Conservation (phyloP, 1,140 invertebrate genomes). For the Saxidomus purpurata region DNA sequence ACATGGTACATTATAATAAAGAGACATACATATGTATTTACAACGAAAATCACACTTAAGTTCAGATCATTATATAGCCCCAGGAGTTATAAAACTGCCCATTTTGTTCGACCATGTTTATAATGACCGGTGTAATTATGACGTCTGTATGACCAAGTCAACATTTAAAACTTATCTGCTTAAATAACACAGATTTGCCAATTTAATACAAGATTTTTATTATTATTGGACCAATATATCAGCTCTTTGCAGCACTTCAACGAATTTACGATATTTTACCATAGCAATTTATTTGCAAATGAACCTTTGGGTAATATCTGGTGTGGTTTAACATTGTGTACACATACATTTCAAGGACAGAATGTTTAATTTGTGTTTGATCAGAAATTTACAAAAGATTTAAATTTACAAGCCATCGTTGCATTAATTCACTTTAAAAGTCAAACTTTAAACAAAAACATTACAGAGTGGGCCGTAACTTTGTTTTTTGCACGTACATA, state of each 20-base stretch:
- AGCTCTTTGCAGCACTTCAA: slow-evolving; percentile 11
- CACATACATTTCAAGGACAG: too few relatives aligned
- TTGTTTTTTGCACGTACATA: too few relatives aligned
- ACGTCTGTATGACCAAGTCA: not conserved
- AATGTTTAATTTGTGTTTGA: too few relatives aligned
- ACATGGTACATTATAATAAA: not conserved
- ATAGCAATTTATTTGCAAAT: slow-evolving; percentile 37
- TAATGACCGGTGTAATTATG: slow-evolving; percentile 6
- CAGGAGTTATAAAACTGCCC: not conserved
- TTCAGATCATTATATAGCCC: slow-evolving; percentile 21
- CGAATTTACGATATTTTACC: slow-evolving; percentile 47
- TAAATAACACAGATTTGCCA: slow-evolving; percentile 48
- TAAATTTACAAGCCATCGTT: too few relatives aligned
- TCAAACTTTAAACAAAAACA: too few relatives aligned
- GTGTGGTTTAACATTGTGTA: too few relatives aligned
- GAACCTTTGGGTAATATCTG: not conserved
- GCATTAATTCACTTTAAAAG: too few relatives aligned
- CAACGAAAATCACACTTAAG: slow-evolving; percentile 12
- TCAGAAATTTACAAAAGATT: too few relatives aligned
- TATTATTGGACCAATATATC: slow-evolving; percentile 61
- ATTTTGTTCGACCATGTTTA: not conserved
- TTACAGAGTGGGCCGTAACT: too few relatives aligned
- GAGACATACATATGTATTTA: not conserved
- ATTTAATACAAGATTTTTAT: slow-evolving; percentile 55
- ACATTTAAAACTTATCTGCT: slow-evolving; percentile 13